A percentile compares a stretch with the other conserved stretches of the same genome.
Evolutionary conservation across 2,888 invertebrate species (phyloP).

Genomic region (Ernsta delagoae): DNA sequence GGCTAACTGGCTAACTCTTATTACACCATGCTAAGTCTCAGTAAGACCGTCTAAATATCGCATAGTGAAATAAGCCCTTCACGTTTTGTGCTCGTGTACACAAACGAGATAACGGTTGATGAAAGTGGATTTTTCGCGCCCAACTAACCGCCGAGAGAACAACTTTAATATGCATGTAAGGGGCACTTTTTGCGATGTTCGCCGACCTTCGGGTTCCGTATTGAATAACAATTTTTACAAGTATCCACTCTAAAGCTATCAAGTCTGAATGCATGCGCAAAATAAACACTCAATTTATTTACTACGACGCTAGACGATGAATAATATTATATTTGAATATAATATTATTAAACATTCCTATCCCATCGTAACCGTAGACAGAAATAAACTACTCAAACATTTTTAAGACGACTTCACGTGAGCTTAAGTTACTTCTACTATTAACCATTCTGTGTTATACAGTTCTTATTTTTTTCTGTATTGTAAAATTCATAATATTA

Average conservation of each 20-base stretch:
- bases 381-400: constrained; percentile 7
- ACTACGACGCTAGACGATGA: constrained; percentile 5
- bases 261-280: constrained; percentile 8
- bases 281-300: constrained; percentile 26
- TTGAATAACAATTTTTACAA: constrained; percentile 35
- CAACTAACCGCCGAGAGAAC: constrained; percentile 38
- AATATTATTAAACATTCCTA: constrained; percentile 5
- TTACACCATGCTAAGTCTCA: no score
- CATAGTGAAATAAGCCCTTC: no score
- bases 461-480: no score
- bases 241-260: constrained; percentile 25
- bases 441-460: no score
- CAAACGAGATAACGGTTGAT: constrained; percentile 61
- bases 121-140: constrained; percentile 47
- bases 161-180: constrained; percentile 37
- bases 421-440: no score
- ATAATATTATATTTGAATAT: constrained; percentile 12
- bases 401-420: background rate
- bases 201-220: constrained; percentile 34
- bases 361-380: constrained; percentile 5
- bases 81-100: constrained; percentile 57
- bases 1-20: no score
- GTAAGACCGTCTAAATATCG: no score
- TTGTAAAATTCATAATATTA: no score
- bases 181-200: constrained; percentile 20